These are phyloP conservation scores for Odontothrips loti DNA, from an alignment of 2,888 invertebrate species.

Conservation along the genomic window DNA sequence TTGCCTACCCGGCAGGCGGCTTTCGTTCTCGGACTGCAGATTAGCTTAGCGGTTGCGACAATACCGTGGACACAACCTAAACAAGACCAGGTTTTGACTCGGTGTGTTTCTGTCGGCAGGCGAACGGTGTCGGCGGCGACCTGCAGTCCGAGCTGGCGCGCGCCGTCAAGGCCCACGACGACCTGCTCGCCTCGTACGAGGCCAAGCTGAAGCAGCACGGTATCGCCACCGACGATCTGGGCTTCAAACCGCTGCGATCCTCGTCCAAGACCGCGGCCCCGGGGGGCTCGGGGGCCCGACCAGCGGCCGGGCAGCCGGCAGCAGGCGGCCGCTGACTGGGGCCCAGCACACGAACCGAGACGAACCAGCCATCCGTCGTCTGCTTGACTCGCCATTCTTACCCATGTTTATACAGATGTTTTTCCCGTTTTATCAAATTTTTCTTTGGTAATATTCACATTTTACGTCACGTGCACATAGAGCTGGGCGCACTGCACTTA, in stretches of 20 bases:
- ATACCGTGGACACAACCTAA: not conserved
- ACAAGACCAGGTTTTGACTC: too few relatives aligned
- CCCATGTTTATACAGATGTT: not conserved
- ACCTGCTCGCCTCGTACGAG: slow-evolving; percentile 14
- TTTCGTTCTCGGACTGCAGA: too few relatives aligned
- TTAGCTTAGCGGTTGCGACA: too few relatives aligned
- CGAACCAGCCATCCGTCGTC: not conserved
- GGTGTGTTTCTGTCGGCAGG: not conserved
- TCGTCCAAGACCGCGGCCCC: not conserved
- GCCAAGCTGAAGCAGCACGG: slow-evolving; percentile 10
- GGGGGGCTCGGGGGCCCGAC: not conserved
- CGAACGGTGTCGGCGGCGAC: not conserved
- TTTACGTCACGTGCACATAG: not conserved
- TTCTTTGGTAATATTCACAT: not conserved
- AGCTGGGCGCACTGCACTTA: too few relatives aligned
- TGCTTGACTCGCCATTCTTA: not conserved
- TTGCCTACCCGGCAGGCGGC: too few relatives aligned
- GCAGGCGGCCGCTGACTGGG: not conserved
- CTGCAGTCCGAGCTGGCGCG: slow-evolving; percentile 9
- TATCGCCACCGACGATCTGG: not conserved
- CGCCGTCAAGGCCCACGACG: slow-evolving; percentile 20
- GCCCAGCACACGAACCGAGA: not conserved
- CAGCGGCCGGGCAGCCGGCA: not conserved
- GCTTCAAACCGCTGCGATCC: slow-evolving; percentile 18
- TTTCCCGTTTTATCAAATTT: not conserved